Conservation (phyloP, 2,113 vertebrate species). For the Tamias sibiricus region DNA sequence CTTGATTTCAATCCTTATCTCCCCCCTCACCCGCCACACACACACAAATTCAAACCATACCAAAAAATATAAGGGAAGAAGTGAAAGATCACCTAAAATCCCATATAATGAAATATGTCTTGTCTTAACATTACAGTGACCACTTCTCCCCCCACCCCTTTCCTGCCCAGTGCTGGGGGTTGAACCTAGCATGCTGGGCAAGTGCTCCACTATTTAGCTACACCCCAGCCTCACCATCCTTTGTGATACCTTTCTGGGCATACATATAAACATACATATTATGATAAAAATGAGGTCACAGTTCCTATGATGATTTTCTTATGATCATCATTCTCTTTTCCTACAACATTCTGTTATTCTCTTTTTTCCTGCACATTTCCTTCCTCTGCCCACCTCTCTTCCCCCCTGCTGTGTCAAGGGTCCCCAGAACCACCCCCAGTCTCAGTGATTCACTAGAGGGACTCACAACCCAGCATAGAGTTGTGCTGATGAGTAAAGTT, state of each 20-base stretch:
- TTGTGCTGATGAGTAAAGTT: not conserved
- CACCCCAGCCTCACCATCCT: not conserved
- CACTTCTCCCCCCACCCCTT: not conserved
- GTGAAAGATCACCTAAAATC: not conserved
- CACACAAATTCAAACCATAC: not conserved
- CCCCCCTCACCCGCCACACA: no score
- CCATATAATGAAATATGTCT: no score
- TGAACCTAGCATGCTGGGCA: not conserved
- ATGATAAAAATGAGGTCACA: not conserved
- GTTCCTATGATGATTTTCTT: not conserved
- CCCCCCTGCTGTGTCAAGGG: not conserved
- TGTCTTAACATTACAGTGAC: not conserved
- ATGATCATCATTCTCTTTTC: not conserved
- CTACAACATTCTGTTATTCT: not conserved
- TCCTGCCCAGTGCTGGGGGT: not conserved
- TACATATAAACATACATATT: not conserved
- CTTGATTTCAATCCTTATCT: not conserved
- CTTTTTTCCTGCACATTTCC: not conserved
- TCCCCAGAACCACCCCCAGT: not conserved
- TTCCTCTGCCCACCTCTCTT: not conserved
- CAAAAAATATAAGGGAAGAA: not conserved
- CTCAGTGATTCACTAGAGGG: not conserved
- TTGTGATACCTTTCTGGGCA: not conserved
- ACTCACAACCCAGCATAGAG: not conserved
- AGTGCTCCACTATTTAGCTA: no score